phyloP scores from a whole-genome alignment of 2,113 vertebrate genomes.

The Sphyrna mokarran region DNA sequence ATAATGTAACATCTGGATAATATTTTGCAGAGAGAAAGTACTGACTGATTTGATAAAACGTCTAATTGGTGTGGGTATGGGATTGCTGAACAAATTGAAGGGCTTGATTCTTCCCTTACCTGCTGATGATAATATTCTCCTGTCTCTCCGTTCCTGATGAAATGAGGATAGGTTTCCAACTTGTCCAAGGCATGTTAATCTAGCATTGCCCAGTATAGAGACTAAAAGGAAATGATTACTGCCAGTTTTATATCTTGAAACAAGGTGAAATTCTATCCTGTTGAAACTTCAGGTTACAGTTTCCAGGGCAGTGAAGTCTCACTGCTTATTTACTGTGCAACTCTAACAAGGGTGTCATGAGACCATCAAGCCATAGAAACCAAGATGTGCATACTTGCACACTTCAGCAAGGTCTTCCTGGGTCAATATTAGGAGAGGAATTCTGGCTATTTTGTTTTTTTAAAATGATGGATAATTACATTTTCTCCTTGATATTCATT shows the following conservation, averaged over 20 bases:
- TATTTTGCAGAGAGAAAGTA: neutral
- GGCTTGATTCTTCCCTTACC: neutral
- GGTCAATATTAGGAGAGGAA: neutral
- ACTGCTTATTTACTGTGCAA: neutral
- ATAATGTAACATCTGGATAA: neutral
- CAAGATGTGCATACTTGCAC: neutral
- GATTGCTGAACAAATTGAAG: neutral
- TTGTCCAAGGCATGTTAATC: neutral
- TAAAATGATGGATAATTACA: neutral
- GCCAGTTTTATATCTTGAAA: neutral
- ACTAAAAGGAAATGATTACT: neutral
- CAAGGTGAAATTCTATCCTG: neutral
- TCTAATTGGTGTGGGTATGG: neutral
- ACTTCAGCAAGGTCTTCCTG: neutral
- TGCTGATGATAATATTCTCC: neutral
- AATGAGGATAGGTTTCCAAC: neutral
- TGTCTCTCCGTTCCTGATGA: neutral
- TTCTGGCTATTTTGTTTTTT: neutral
- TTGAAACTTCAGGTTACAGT: neutral
- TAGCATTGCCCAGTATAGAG: neutral
- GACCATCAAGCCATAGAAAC: neutral
- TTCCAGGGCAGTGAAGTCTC: neutral
- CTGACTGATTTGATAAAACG: neutral
- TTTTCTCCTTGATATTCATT: neutral
- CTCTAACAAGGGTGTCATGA: neutral